Evolutionary conservation across 2,888 invertebrate species (phyloP), one percentile per base, ranked within the genome.

Genomic region (Opisthograptis luteolata): DNA sequence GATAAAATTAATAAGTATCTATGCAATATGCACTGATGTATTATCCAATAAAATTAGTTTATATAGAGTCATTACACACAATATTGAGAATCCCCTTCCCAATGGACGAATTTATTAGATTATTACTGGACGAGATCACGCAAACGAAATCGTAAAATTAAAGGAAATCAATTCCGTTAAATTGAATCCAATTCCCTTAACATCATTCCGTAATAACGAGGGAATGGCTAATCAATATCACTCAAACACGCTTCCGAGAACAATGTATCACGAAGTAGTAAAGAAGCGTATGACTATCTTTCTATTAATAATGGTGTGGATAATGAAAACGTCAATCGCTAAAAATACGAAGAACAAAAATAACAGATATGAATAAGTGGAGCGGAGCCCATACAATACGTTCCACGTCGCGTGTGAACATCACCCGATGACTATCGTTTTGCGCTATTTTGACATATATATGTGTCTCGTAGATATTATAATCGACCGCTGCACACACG

Each of bases 61-160:
- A 81, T 82, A 81, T 81, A 75, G 77, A 86, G 77, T 81, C 80
- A 83, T 81, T 79, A 68, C 63, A 70, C 50, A 56, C 10, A 44
- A 50, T 35, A 63, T 67, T 58, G 36, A 61, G 59, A 62, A 66
- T 68, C 73, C 79, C 85, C 81, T 73, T 85, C 85, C 87, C 84
- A 74, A 77, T 79, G 87, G 87, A 85, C 85, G 66, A 81, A 80
- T 87, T 81, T 82, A 89, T 87, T 86, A 80, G 71, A 83, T 87
- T 88, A 87, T 87, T 84, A 84, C 85, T 79, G 87, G 81, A 78
- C 81, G 79, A 82, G 76, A 87, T 84, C 89, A 90, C 89, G 89
- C 89, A 87, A 88, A 88, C 84, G 83, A 81, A 90, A 87, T 87
- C 85, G 84, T 87, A 84, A 88, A 87, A 87, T 86, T 84, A 83